A percentile compares a stretch with the other conserved stretches of the same genome.
Conservation (phyloP, 2,113 vertebrate species). For the Stercorarius parasiticus region DNA sequence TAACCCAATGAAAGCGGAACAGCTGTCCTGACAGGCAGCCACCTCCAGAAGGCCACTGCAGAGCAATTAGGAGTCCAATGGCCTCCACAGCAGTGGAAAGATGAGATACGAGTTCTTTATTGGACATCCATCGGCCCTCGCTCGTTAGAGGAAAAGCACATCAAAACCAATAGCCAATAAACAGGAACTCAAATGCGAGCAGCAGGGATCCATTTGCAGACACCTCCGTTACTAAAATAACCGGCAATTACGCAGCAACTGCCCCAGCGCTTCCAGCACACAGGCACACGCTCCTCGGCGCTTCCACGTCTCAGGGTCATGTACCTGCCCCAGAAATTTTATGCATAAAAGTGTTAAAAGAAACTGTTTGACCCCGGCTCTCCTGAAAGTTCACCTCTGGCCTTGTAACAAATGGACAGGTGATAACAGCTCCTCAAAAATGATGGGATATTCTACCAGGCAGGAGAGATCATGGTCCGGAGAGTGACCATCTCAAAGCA, state of each 20-base stretch:
- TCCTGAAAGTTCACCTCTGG: neutral
- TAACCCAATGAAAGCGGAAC: neutral
- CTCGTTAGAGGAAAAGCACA: neutral
- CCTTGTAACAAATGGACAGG: accelerated
- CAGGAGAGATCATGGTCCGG: accelerated
- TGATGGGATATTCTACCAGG: accelerated
- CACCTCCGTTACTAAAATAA: accelerated
- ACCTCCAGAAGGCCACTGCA: neutral
- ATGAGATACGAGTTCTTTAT: neutral
- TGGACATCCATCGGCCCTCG: neutral
- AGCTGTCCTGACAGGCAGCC: neutral
- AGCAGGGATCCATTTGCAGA: neutral
- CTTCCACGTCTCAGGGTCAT: accelerated
- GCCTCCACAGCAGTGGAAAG: neutral
- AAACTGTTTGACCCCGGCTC: neutral
- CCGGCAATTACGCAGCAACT: neutral
- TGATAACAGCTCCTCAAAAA: neutral
- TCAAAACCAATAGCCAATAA: neutral
- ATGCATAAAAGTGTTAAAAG: accelerated
- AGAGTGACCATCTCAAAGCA: neutral
- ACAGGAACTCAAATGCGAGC: neutral
- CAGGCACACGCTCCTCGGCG: accelerated
- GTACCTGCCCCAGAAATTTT: neutral
- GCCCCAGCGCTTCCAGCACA: neutral
- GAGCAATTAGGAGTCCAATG: neutral